Evolutionary conservation across 2,797 vertebrate species (phyloP), one percentile per base, ranked within the genome.

Genomic region (Valencia hispanica): DNA sequence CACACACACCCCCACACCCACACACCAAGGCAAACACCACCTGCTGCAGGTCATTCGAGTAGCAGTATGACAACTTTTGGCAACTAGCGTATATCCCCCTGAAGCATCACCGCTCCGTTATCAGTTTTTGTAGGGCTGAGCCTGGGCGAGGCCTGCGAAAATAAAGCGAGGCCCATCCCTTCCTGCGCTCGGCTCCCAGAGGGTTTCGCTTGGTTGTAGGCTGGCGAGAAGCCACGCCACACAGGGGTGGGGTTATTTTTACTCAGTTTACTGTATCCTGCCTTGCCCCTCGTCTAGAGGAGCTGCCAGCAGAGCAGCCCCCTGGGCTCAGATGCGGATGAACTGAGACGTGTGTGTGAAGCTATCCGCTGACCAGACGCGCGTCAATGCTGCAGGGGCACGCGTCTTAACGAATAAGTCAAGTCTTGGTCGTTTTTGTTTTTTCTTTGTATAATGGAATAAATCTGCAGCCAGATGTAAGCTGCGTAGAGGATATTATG

Each of bases 221-320:
- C 74, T 73, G 74, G 51, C 81, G 73, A 79, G 85, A 83, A 82
- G 77, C 87, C 55, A 59, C 71, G 70, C 84, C 74, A 70, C 86
- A 89, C 75, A 74, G 81, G 86, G 84, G 88, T 78, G 86, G 74
- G 88, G 88, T 90, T 96, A 95, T 96, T 96, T 95, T 94, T 95
- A 95, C 90, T 89, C 84, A 43, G 86, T 92, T 90, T 94, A 94
- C 94, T 92, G 94, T 94, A 95, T 94, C 93, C 87, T 88, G 88
- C 86, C 88, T 83, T 86, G 77, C 81, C 86, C 85, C 73, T 72
- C 18, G 78, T 88, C 87, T 87, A 85, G 83, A 81, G 84, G 2
- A 80, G 47, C 80, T 82, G 90, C 84, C 89, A 87, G 82, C 78
- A 86, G 82, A 69, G 79, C 77, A 82, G 74, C 83, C 87, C 87